Evolutionary conservation across 2,113 vertebrate genomes (phyloP).

Genomic region (Myodes glareolus): DNA sequence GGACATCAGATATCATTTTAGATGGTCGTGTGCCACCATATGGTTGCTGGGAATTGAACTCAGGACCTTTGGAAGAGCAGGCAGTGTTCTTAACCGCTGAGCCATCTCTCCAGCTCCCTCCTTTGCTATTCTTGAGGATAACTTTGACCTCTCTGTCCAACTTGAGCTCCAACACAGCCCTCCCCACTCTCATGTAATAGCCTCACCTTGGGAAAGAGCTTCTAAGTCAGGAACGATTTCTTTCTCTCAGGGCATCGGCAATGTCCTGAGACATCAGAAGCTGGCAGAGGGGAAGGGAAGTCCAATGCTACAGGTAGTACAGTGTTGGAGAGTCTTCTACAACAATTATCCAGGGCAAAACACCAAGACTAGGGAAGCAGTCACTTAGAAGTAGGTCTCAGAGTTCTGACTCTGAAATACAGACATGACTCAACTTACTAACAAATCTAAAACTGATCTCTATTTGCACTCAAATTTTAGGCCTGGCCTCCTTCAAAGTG

Average conservation of each 20-base stretch:
- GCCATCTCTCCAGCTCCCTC: too few relatives aligned
- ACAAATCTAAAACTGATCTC: background rate
- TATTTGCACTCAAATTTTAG: background rate
- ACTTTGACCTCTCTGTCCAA: background rate
- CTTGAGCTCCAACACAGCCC: background rate
- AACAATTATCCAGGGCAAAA: background rate
- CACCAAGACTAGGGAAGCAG: background rate
- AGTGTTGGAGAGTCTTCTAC: background rate
- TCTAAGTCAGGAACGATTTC: background rate
- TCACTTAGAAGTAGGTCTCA: background rate
- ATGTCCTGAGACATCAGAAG: background rate
- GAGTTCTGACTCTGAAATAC: constrained; percentile 4
- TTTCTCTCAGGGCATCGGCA: background rate
- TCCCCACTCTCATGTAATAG: background rate
- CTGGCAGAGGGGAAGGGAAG: fast-evolving
- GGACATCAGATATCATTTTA: too few relatives aligned
- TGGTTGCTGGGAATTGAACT: too few relatives aligned
- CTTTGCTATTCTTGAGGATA: constrained; percentile 12
- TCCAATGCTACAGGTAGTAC: background rate
- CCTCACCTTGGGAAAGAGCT: background rate
- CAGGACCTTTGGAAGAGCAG: too few relatives aligned
- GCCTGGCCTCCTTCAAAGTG: background rate
- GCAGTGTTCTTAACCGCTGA: too few relatives aligned
- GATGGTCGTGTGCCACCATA: too few relatives aligned
- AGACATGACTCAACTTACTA: background rate